Percentiles rank a stretch among this genome's conserved stretches.
Conservation (phyloP, 53 echinoderm and acorn worm genomes). For the Temnopleurus reevesii region DNA sequence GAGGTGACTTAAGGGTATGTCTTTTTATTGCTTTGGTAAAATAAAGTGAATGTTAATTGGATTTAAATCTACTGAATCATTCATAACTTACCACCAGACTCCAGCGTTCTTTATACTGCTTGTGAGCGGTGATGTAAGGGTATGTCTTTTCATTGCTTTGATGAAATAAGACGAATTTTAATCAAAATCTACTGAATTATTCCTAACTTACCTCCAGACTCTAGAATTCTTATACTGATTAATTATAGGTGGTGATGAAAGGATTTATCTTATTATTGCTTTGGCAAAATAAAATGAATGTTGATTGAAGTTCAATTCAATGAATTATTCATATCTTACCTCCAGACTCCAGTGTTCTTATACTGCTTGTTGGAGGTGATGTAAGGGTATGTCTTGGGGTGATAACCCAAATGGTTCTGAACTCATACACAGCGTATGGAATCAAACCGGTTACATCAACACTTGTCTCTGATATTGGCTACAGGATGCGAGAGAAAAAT, state of each 20-base stretch:
- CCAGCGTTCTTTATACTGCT: too few species aligned
- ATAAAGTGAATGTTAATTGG: too few species aligned
- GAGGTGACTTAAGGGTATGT: slow-evolving; percentile 57
- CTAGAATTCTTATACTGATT: slow-evolving; percentile 54
- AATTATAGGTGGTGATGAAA: slow-evolving; percentile 47
- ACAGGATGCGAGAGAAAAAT: not conserved
- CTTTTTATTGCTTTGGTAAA: too few species aligned
- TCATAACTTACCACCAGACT: too few species aligned
- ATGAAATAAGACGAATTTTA: too few species aligned
- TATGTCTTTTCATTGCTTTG: too few species aligned
- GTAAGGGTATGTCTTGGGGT: slow-evolving; percentile 63
- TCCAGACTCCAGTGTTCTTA: slow-evolving; percentile 72
- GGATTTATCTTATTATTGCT: too few species aligned
- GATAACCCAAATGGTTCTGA: slow-evolving; percentile 84
- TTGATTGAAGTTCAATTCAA: too few species aligned
- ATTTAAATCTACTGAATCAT: too few species aligned
- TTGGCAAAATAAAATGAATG: too few species aligned
- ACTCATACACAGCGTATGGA: slow-evolving; percentile 74
- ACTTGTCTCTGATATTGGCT: slow-evolving; percentile 52
- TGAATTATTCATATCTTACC: slow-evolving; percentile 62
- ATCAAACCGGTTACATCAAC: slow-evolving; percentile 65
- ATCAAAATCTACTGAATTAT: too few species aligned
- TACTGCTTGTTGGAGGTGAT: slow-evolving; percentile 41
- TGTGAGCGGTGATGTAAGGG: too few species aligned
- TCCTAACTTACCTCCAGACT: slow-evolving; percentile 74